phyloP scores from a whole-genome alignment of 2,888 invertebrate genomes.

The Encarsia formosa region DNA sequence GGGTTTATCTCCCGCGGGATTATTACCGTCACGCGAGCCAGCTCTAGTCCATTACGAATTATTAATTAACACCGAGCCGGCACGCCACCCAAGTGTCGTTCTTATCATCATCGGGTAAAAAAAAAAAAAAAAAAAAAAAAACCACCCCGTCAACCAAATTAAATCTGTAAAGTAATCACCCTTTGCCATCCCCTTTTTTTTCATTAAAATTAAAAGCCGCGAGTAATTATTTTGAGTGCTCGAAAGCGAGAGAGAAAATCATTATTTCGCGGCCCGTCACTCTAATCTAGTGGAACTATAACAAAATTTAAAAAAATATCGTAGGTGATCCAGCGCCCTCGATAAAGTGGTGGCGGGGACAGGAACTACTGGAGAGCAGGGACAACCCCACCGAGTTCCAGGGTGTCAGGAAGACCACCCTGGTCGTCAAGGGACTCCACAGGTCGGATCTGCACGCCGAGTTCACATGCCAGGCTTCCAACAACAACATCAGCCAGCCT shows the following conservation, averaged over 20 bases:
- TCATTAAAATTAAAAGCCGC: no score
- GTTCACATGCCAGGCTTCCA: constrained; percentile 75
- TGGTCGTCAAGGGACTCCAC: constrained; percentile 60
- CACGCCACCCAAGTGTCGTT: no score
- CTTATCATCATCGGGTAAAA: no score
- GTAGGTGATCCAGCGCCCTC: constrained; percentile 69
- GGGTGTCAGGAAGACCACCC: constrained; percentile 58
- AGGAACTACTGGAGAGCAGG: constrained; percentile 59
- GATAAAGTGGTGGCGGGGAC: constrained; percentile 75
- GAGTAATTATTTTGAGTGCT: no score
- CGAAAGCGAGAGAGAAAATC: no score
- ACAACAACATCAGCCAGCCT: constrained; percentile 68
- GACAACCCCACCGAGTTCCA: constrained; percentile 55
- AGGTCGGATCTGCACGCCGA: constrained; percentile 70
- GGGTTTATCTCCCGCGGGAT: constrained; percentile 27
- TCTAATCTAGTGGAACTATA: no score
- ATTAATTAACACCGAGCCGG: constrained; percentile 41
- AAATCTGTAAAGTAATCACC: no score
- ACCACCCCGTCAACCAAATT: no score
- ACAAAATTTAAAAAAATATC: no score
- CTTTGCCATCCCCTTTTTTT: no score
- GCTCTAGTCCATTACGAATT: constrained; percentile 44
- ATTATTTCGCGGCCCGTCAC: no score
- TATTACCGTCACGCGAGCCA: constrained; percentile 46
- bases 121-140: no score